Evolutionary conservation across 1,140 invertebrate species (phyloP).

Genomic region (Mylabris phalerata): DNA sequence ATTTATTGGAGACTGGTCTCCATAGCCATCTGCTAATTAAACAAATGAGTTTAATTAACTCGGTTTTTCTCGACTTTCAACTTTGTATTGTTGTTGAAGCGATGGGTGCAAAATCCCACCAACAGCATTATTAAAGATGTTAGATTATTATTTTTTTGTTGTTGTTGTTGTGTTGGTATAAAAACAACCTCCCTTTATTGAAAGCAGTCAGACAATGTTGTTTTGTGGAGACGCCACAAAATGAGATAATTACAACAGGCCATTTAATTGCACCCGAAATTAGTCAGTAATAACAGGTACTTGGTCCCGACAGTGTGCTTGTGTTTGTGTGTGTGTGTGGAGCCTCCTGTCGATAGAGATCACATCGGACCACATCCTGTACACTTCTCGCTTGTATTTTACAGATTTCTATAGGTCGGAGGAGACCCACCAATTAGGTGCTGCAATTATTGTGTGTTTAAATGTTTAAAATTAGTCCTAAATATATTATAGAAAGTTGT

Average conservation of each 20-base stretch:
- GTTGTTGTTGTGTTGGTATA: too few relatives aligned
- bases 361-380: background rate
- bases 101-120: too few relatives aligned
- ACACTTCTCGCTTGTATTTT: background rate
- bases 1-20: too few relatives aligned
- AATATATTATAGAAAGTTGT: background rate
- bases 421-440: slow-evolving; percentile 26
- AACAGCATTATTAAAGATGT: too few relatives aligned
- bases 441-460: slow-evolving; percentile 34
- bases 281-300: slow-evolving; percentile 37
- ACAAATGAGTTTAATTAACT: slow-evolving; percentile 12
- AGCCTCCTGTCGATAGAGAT: slow-evolving; percentile 14
- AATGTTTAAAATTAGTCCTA: slow-evolving; percentile 28
- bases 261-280: slow-evolving; percentile 39
- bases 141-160: too few relatives aligned
- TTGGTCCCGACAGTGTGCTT: slow-evolving; percentile 21
- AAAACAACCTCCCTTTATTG: too few relatives aligned
- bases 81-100: slow-evolving; percentile 1
- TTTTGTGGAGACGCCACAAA: slow-evolving; percentile 35
- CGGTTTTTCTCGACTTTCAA: slow-evolving; percentile 6
- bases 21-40: slow-evolving; percentile 7
- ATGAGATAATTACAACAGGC: slow-evolving; percentile 38
- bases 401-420: slow-evolving; percentile 3
- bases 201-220: slow-evolving; percentile 18
- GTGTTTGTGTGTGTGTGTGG: too few relatives aligned